phyloP scores from a whole-genome alignment of 2,113 vertebrate genomes.

The Seriola aureovittata region DNA sequence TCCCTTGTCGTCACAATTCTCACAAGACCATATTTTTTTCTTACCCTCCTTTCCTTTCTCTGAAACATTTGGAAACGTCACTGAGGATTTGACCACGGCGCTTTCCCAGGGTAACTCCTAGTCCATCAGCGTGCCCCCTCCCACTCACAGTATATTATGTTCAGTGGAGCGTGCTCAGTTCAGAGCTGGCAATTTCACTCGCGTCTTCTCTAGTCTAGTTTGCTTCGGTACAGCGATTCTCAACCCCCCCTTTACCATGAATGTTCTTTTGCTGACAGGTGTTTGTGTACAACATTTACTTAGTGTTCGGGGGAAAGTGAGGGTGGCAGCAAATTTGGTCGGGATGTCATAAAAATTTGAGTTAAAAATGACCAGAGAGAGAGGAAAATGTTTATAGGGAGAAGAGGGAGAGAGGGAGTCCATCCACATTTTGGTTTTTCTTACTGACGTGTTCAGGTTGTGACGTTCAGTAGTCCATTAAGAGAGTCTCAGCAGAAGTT shows the following conservation, averaged over 20 bases:
- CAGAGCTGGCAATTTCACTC: conserved; percentile 76
- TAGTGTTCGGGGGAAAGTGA: conserved; percentile 51
- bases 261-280: conserved; percentile 76
- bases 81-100: conserved; percentile 68
- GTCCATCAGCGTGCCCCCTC: conserved; percentile 61
- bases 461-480: conserved; percentile 52
- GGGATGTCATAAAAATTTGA: conserved; percentile 67
- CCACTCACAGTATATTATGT: conserved; percentile 73
- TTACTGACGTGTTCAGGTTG: conserved; percentile 51
- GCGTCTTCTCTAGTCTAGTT: conserved; percentile 73
- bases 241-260: conserved; percentile 41
- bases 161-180: conserved; percentile 76
- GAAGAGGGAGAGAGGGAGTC: conserved; percentile 24
- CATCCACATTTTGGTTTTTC: conserved; percentile 45
- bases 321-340: conserved; percentile 61
- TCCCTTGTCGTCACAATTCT: conserved; percentile 73
- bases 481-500: conserved; percentile 68
- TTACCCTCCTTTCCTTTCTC: conserved; percentile 25
- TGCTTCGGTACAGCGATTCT: conserved; percentile 67
- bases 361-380: conserved; percentile 54
- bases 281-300: conserved; percentile 70
- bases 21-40: conserved; percentile 49
- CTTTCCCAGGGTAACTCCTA: conserved; percentile 67
- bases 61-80: conserved; percentile 64
- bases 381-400: conserved; percentile 30